Base-by-base conservation (phyloP, 2,888 invertebrate species). In the Himalopsyche japonica region DNA sequence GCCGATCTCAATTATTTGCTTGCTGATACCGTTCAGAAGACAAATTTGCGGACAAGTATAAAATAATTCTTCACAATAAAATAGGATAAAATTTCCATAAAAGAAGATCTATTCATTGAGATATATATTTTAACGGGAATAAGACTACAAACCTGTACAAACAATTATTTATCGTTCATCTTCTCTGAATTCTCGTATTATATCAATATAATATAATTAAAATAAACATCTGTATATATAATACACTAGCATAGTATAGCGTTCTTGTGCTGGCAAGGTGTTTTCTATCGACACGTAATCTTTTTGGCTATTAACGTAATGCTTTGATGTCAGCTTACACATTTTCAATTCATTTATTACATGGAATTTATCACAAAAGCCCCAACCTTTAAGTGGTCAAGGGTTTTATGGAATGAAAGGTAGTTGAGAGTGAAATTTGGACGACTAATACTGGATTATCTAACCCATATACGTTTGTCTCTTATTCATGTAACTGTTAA, bases 241-340 rank as follows among this genome's bases (percentile, higher is more conserved):
- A n/a, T n/a, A 2, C 4, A 70, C 27, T 27, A 27, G 27, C 5
- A 30, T 30, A 70, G 70, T 12, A 43, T 70, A 27, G 70, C 15
- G 24, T 70, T 30, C 48, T 30, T 64, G 81, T 76, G 37, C 32
- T n/a, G 80, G 27, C 47, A 76, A 49, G 48, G 76, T 49, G 76
- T 76, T 76, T 57, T 49, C 76, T 80, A 81, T 76, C 81, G 48
- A 47, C 77, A 70, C 48, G 77, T 82, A 82, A 82, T 77, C 82
- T 82, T 82, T 57, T 78, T 77, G 82, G 34, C 82, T 78, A 82
- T 82, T 82, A 78, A 78, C 77, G 78, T 82, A 82, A 78, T 49
- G 82, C 82, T 78, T 76, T 76, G 64, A 81, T 64, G 80, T 30
- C 80, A 30, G 81, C 37, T 81, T 43, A 37, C 81, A 70, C 43